Base-by-base conservation (phyloP, 2,797 vertebrate species). In the Ataeniobius toweri region DNA sequence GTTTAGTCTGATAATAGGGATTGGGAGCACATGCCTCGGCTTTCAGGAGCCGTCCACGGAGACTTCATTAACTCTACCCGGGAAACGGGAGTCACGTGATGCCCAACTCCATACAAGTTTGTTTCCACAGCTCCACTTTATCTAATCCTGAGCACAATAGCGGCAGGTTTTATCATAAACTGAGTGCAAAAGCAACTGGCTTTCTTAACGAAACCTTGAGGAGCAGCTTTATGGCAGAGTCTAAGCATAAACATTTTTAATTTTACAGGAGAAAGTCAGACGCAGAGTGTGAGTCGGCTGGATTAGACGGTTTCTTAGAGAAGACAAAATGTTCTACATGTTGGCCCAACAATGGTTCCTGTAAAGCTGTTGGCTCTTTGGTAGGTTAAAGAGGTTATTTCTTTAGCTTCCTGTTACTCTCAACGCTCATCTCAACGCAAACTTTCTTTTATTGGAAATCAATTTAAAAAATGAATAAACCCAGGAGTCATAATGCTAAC, bases 1-100 rank as follows among this genome's bases (percentile, higher is more conserved):
- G 90, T 92, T 91, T 85, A 80, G 85, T 87, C 74, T 85, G 88
- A 91, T 90, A 90, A 93, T 82, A 75, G 83, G 84, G 88, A 91
- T 84, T 87, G 87, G 85, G 81, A 83, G 83, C 48, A 12, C 51
- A 83, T 78, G 71, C 84, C 83, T 88, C 48, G 36, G 85, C 80
- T 81, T 89, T 81, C 41, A 56, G 28, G 41, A 65, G n/a, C 20
- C 74, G 67, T 86, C 89, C 86, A 36, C 50, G 0, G 87, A 86
- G 84, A 91, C 89, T 91, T 91, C 85, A 89, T 89, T 88, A 91
- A 92, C 86, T 85, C 85, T 79, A 75, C 77, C 71, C 84, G 84
- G 76, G 58, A 83, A 89, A 85, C 80, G 69, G 59, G 75, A 83
- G 71, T 82, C 77, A 68, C n/a, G 56, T 69, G 81, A 88, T 51